A percentile compares a stretch with the other conserved stretches of the same genome.
Evolutionary conservation across 2,113 vertebrate genomes (phyloP).

Genomic region (Diadophis punctatus): DNA sequence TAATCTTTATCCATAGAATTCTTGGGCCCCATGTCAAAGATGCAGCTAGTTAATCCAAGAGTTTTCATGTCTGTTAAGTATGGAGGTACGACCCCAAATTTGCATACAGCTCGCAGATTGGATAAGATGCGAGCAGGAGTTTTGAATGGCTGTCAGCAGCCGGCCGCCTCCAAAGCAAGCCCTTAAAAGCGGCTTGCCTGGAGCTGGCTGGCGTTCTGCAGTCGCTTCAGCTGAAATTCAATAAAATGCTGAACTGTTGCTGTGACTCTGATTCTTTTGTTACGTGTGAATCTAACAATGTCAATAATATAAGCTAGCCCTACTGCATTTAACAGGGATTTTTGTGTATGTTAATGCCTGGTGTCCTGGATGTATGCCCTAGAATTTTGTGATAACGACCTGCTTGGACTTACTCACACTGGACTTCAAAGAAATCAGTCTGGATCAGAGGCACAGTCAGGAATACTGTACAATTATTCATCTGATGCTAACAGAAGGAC

Average conservation of each 20-base stretch:
- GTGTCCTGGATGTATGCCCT: not conserved
- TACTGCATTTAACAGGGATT: not conserved
- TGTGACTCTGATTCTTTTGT: no score
- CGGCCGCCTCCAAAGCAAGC: no score
- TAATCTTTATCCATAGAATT: not conserved
- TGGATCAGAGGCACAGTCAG: not conserved
- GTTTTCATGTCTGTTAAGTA: not conserved
- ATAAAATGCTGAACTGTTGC: no score
- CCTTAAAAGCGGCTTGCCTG: no score
- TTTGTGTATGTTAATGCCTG: not conserved
- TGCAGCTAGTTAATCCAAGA: not conserved
- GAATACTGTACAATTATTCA: not conserved
- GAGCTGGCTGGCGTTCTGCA: no score
- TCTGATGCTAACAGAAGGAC: no score
- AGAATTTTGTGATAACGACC: not conserved
- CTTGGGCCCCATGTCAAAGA: not conserved
- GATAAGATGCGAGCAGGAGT: no score
- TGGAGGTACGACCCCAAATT: no score
- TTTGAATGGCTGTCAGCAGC: no score
- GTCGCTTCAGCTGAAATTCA: no score
- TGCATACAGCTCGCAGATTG: no score
- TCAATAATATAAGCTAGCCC: not conserved
- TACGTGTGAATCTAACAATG: no score
- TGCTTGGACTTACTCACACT: not conserved
- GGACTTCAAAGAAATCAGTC: not conserved